These are phyloP conservation scores for Ptilodon capucinus DNA, from an alignment of 2,888 invertebrate genomes.

Conservation along the genomic window DNA sequence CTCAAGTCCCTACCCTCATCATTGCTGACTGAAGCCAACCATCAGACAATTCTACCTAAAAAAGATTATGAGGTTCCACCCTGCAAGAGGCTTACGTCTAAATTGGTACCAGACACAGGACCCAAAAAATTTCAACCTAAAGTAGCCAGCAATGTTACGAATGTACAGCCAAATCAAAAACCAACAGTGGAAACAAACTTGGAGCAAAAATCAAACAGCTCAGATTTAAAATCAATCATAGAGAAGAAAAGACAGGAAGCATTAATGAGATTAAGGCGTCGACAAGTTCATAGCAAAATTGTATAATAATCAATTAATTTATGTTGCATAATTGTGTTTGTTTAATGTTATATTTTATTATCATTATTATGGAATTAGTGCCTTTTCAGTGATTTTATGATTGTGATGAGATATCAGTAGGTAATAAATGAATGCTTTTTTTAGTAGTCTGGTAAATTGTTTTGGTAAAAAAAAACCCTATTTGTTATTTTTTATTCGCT, in stretches of 20 bases:
- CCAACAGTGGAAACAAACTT: constrained; percentile 11
- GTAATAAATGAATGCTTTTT: neutral
- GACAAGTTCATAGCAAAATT: constrained; percentile 53
- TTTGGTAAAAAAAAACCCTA: too few relatives aligned
- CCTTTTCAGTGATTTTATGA: constrained; percentile 9
- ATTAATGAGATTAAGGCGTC: constrained; percentile 65
- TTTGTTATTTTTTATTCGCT: too few relatives aligned
- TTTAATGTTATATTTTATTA: constrained; percentile 13
- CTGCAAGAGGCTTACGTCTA: too few relatives aligned
- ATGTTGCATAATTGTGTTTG: constrained; percentile 20
- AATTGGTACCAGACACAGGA: constrained; percentile 9
- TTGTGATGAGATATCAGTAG: constrained; percentile 8
- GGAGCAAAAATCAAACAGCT: constrained; percentile 23
- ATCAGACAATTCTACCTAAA: constrained; percentile 14
- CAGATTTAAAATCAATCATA: constrained; percentile 61
- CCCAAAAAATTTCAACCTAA: constrained; percentile 50
- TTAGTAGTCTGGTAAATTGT: too few relatives aligned
- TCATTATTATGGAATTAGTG: constrained; percentile 5
- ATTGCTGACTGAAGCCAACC: constrained; percentile 7
- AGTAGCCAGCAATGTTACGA: constrained; percentile 36
- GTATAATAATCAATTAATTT: constrained; percentile 16
- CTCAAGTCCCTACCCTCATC: constrained; percentile 36
- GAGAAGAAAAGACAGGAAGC: constrained; percentile 78
- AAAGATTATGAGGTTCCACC: constrained; percentile 11
- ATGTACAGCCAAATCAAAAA: neutral